Evolutionary conservation across 1,140 invertebrate genomes (phyloP).

Genomic region (Dufourea novaeangliae): DNA sequence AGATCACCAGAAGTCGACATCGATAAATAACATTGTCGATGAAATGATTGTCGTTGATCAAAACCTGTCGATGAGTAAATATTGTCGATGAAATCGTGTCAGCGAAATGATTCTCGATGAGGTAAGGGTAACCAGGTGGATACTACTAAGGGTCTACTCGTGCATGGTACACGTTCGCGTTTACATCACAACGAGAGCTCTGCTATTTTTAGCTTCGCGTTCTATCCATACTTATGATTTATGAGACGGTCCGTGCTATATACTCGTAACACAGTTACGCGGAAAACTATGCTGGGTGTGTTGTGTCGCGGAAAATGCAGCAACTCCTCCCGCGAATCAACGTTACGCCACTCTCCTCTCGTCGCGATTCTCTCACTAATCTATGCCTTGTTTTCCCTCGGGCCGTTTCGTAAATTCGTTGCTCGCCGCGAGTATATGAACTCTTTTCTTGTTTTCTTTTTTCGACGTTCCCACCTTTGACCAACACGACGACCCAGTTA

Average conservation of each 20-base stretch:
- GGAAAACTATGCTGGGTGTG: not conserved
- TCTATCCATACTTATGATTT: conserved; percentile 52
- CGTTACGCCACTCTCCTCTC: not conserved
- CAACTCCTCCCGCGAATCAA: not conserved
- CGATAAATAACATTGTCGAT: too few relatives aligned
- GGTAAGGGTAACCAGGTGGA: too few relatives aligned
- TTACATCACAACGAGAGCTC: not conserved
- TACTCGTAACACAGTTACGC: conserved; percentile 39
- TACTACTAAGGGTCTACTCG: not conserved
- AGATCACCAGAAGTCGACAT: too few relatives aligned
- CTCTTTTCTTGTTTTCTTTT: not conserved
- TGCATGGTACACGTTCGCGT: not conserved
- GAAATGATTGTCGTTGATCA: too few relatives aligned
- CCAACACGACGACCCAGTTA: conserved; percentile 53
- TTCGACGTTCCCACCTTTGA: conserved; percentile 35
- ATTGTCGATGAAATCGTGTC: too few relatives aligned
- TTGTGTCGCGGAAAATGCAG: not conserved
- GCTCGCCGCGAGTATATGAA: not conserved
- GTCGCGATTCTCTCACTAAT: not conserved
- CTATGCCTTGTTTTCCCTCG: not conserved
- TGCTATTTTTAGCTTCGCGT: conserved; percentile 17
- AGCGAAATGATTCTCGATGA: too few relatives aligned
- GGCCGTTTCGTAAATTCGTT: conserved; percentile 1
- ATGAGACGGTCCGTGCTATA: conserved; percentile 53
- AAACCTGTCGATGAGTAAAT: too few relatives aligned